Evolutionary conservation across 37 sponge, comb jelly and placozoan species (phyloP).

Genomic region (Agelas oroides): DNA sequence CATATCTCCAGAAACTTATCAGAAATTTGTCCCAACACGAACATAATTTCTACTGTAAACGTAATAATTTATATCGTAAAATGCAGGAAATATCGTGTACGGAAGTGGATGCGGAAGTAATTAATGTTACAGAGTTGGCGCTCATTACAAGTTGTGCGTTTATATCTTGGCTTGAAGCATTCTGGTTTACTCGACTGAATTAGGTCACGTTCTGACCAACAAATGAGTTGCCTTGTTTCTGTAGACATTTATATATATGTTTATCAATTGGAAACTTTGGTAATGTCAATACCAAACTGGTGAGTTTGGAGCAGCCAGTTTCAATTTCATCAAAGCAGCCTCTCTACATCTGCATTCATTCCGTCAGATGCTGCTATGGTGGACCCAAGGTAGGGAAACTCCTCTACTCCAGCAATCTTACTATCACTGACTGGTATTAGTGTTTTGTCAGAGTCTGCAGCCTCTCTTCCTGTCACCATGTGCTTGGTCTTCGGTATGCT

Average conservation of each 20-base stretch:
- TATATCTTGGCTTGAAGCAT: too few relatives aligned
- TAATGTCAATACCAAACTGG: background rate
- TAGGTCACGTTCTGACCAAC: background rate
- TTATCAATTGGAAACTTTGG: background rate
- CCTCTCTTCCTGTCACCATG: conserved; percentile 37
- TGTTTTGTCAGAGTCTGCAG: conserved; percentile 13
- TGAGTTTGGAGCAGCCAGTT: too few relatives aligned
- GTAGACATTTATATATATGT: too few relatives aligned
- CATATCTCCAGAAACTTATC: background rate
- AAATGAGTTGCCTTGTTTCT: too few relatives aligned
- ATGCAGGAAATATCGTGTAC: too few relatives aligned
- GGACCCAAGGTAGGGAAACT: conserved; percentile 52
- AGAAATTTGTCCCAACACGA: too few relatives aligned
- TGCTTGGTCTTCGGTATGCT: conserved; percentile 54
- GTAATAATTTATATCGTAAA: too few relatives aligned
- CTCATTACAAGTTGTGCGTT: too few relatives aligned
- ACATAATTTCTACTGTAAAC: too few relatives aligned
- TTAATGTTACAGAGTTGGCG: too few relatives aligned
- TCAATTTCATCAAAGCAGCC: conserved; percentile 1
- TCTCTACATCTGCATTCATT: conserved; percentile 29
- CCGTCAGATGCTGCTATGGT: background rate
- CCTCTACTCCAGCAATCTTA: conserved; percentile 28
- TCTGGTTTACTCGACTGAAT: too few relatives aligned
- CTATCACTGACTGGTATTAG: conserved; percentile 3
- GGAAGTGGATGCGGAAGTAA: too few relatives aligned